phyloP scores from a whole-genome alignment of 2,113 vertebrate species.

The Aptenodytes forsteri region DNA sequence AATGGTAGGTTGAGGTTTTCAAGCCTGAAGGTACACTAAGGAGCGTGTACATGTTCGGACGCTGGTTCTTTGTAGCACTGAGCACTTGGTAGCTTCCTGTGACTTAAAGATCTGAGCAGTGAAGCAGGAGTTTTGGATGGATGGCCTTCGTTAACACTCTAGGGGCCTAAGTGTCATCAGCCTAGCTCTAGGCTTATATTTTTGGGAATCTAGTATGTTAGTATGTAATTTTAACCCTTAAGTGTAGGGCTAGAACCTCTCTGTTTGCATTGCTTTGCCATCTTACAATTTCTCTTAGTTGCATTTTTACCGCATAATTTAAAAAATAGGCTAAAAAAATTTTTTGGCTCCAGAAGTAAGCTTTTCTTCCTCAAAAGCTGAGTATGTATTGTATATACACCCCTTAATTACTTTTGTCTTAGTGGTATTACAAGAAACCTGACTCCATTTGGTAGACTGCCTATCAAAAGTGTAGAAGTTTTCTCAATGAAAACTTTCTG shows the following conservation, averaged over 20 bases:
- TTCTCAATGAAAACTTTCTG: background rate
- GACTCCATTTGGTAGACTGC: background rate
- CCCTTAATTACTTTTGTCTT: background rate
- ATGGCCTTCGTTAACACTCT: background rate
- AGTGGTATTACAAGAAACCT: background rate
- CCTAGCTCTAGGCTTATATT: background rate
- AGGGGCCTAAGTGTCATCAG: background rate
- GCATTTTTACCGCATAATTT: background rate
- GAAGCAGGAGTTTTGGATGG: background rate
- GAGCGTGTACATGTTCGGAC: fast-evolving
- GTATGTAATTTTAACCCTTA: background rate
- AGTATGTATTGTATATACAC: background rate
- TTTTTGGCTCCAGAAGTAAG: background rate
- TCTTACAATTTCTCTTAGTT: background rate
- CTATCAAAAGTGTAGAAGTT: background rate
- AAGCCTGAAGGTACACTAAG: background rate
- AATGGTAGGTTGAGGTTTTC: background rate
- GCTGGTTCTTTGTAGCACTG: background rate
- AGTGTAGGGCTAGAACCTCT: background rate
- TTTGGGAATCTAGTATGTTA: background rate
- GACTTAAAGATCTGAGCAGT: background rate
- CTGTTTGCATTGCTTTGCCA: background rate
- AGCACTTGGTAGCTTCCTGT: background rate
- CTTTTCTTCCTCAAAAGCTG: background rate
- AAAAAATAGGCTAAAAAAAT: background rate